Conservation (phyloP, 2,888 invertebrate genomes). For the Athalia circularis region DNA sequence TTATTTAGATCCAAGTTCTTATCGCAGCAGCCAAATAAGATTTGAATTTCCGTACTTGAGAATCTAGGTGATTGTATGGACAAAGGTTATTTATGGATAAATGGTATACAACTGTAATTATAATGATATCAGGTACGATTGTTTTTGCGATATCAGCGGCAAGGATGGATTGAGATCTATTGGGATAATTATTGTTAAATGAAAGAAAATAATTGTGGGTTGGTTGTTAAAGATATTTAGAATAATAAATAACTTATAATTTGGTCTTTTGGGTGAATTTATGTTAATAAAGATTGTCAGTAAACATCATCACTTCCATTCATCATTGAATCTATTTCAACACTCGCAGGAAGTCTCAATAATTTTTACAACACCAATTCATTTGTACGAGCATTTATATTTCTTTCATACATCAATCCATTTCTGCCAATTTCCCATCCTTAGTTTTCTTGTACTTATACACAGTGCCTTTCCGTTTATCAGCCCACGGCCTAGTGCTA, state of each 20-base stretch:
- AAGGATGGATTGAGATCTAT: not conserved
- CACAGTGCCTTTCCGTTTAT: conserved; percentile 58
- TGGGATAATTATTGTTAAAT: conserved; percentile 21
- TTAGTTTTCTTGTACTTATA: conserved; percentile 64
- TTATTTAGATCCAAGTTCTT: not conserved
- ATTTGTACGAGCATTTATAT: not conserved
- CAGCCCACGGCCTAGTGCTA: conserved; percentile 62
- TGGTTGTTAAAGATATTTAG: conserved; percentile 34
- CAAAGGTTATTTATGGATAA: not conserved
- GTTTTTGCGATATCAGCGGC: not conserved
- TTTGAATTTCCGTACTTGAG: conserved; percentile 3
- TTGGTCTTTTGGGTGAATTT: conserved; percentile 42
- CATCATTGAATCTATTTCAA: not conserved
- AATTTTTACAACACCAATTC: not conserved
- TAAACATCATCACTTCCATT: conserved; percentile 9
- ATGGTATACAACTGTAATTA: not conserved
- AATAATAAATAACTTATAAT: conserved; percentile 31
- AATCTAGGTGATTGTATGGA: conserved; percentile 1
- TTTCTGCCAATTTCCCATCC: conserved; percentile 60
- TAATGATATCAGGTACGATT: not conserved
- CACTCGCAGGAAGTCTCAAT: too few relatives aligned
- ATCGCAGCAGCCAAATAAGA: not conserved
- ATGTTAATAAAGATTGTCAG: conserved; percentile 31
- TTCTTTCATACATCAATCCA: not conserved
- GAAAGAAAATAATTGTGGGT: conserved; percentile 29